Percentiles rank a stretch among this genome's conserved stretches.
These are phyloP conservation scores for Himalopsyche tibetana DNA, from an alignment of 2,888 invertebrate species.

Conservation along the genomic window DNA sequence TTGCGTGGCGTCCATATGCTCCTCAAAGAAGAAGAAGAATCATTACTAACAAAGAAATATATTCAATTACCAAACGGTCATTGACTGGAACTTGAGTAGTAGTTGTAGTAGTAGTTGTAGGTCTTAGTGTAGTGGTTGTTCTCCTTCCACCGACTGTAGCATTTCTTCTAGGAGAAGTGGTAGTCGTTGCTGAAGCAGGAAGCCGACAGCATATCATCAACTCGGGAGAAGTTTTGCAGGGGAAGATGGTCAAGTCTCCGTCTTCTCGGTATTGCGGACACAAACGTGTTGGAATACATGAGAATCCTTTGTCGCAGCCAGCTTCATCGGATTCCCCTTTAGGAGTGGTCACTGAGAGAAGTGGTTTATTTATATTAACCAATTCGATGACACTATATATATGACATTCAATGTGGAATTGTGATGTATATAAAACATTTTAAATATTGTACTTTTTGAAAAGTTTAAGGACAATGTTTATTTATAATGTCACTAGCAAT, in stretches of 20 bases:
- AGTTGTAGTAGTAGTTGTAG: neutral
- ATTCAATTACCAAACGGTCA: no score
- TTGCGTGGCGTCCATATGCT: no score
- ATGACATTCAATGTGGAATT: no score
- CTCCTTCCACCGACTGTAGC: neutral
- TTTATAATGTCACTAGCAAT: no score
- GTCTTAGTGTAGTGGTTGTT: neutral
- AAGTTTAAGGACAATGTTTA: no score
- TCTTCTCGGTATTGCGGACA: neutral
- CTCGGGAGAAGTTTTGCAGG: neutral
- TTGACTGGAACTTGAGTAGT: no score
- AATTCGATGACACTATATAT: no score
- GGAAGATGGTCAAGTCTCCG: neutral
- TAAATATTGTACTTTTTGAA: no score
- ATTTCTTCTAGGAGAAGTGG: neutral
- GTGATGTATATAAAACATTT: no score
- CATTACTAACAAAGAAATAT: no score
- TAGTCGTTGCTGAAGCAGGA: neutral
- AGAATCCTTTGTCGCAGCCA: neutral
- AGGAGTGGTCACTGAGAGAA: neutral
- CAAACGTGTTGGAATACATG: neutral
- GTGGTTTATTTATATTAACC: neutral
- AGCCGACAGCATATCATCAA: slow-evolving; percentile 5
- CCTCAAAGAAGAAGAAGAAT: no score
- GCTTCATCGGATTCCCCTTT: neutral